Evolutionary conservation across 2,113 vertebrate genomes (phyloP).

Genomic region (Peromyscus leucopus): DNA sequence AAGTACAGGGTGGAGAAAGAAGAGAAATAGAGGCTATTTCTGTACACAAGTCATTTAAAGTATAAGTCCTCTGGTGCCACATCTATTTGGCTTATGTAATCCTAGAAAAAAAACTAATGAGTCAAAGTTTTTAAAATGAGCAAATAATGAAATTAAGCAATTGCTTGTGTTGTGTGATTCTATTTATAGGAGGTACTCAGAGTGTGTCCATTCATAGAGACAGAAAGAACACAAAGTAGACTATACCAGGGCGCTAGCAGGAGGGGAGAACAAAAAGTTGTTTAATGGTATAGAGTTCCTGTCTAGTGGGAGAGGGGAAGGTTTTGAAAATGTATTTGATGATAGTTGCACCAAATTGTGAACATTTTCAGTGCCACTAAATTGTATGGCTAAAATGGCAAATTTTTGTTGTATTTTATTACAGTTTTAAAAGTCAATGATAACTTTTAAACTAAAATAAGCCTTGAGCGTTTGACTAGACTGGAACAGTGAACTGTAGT

Average conservation of each 20-base stretch:
- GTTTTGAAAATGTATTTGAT: not conserved
- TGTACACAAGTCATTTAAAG: not conserved
- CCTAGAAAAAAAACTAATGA: not conserved
- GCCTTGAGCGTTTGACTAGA: not conserved
- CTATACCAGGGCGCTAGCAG: not conserved
- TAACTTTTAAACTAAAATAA: not conserved
- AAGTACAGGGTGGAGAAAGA: not conserved
- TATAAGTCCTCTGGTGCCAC: not conserved
- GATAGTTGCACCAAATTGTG: not conserved
- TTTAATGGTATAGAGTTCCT: not conserved
- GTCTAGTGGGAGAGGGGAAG: not conserved
- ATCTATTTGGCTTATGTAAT: not conserved
- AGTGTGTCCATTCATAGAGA: not conserved
- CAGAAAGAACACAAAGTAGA: not conserved
- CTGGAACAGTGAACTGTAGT: not conserved
- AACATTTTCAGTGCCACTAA: not conserved
- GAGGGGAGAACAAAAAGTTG: not conserved
- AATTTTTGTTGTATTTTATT: not conserved
- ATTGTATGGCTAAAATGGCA: not conserved
- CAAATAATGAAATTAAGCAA: constrained; percentile 4
- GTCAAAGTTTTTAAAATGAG: not conserved
- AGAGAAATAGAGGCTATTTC: constrained; percentile 13
- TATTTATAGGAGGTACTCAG: not conserved
- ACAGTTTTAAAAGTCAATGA: not conserved
- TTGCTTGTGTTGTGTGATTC: not conserved